Base-by-base conservation (phyloP, 2,113 vertebrate species). In the Halcyon malimbica region DNA sequence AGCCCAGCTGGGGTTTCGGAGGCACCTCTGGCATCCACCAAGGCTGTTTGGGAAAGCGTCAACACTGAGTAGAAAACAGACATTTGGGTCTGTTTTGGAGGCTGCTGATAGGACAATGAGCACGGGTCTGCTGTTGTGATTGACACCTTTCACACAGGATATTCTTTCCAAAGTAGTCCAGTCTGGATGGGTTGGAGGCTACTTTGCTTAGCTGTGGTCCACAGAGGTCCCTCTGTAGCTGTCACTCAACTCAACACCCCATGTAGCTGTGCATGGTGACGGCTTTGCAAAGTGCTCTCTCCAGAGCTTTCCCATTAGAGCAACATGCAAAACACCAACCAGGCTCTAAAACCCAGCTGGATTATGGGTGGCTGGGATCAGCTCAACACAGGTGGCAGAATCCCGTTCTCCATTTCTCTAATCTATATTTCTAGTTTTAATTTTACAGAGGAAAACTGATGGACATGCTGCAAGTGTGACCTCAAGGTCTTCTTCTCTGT, bases 91-190 rank as follows among this genome's bases (percentile, higher is more conserved):
- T 50, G 24, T 24, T 50, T 24, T 50, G 50, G 57, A 76, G 35
- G 48, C 39, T 68, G 50, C 39, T 28, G 21, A 24, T 0, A n/a
- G 18, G 68, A 68, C 48, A 42, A 25, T 0, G 0, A 68, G 25
- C 26, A n/a, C 56, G 12, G 20, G 13, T 18, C 50, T 56, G 50
- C 39, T 42, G 18, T 16, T 17, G 7, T 3, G 29, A 26, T 6
- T 71, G 53, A 31, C 46, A 8, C 1, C 4, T 63, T 70, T 57
- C 48, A 13, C 26, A 20, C 0, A 3, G 42, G 62, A 6, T 6
- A 2, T 42, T 41, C 41, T 33, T 78, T 81, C 62, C 57, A 46
- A 54, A 80, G 18, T 13, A 71, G 29, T 11, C 31, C 26, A 1
- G 0, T 10, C 65, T 24, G 59, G 13, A 6, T 5, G 21, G 12